Evolutionary conservation across 1,140 invertebrate species (phyloP).

Genomic region (Colletes gigas): DNA sequence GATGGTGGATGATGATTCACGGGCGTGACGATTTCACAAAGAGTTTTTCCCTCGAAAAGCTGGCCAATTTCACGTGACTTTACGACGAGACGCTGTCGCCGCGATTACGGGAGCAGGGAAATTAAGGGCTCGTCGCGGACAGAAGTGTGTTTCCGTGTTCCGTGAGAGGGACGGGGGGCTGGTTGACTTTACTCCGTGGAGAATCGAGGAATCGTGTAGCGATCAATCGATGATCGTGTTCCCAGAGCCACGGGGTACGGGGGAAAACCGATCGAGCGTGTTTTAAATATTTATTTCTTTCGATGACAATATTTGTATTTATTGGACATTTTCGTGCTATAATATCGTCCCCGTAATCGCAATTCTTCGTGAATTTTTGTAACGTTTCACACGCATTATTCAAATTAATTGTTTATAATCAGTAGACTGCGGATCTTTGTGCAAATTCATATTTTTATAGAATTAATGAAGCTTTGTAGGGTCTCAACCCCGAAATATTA

Average conservation of each 20-base stretch:
- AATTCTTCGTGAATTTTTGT: too few species aligned
- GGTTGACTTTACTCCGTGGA: slow-evolving; percentile 5
- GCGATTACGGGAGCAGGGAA: not conserved
- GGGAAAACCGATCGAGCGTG: not conserved
- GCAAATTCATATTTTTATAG: too few species aligned
- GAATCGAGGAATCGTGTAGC: slow-evolving; percentile 16
- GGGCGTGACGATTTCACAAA: slow-evolving; percentile 67
- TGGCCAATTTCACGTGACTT: slow-evolving; percentile 65
- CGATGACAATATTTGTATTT: too few species aligned
- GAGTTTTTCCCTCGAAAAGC: slow-evolving; percentile 54
- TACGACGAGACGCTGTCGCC: slow-evolving; percentile 45
- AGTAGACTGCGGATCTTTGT: too few species aligned
- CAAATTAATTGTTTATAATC: too few species aligned
- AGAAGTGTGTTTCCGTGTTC: not conserved
- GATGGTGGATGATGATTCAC: slow-evolving; percentile 69
- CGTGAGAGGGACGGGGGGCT: not conserved
- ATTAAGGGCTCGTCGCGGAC: slow-evolving; percentile 14
- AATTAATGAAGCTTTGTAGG: too few species aligned
- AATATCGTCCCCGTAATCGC: too few species aligned
- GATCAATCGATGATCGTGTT: slow-evolving; percentile 23
- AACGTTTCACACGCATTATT: too few species aligned
- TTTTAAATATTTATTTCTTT: not conserved
- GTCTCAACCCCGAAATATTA: too few species aligned
- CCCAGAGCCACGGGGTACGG: too few species aligned
- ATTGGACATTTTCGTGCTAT: too few species aligned